These are phyloP conservation scores for Temnothorax ravouxi DNA, from an alignment of 2,888 invertebrate genomes.

Conservation along the genomic window DNA sequence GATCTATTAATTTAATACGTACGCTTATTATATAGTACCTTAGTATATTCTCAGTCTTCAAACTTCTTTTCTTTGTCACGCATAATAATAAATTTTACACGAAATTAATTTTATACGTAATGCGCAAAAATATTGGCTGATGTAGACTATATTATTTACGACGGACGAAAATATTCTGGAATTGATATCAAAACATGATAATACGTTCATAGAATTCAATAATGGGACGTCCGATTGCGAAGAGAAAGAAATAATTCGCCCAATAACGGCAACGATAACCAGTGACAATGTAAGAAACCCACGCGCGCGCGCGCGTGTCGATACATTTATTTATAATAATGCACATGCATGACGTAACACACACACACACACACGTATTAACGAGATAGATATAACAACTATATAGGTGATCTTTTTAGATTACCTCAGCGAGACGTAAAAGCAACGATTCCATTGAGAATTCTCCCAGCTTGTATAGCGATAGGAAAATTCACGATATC, in stretches of 20 bases:
- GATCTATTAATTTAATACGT: constrained; percentile 18
- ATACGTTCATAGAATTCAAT: constrained; percentile 85
- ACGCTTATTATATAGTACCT: not conserved
- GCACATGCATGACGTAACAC: not conserved
- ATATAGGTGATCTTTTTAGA: constrained; percentile 40
- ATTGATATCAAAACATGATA: constrained; percentile 87
- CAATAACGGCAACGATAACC: constrained; percentile 89
- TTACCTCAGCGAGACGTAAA: constrained; percentile 26
- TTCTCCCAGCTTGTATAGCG: constrained; percentile 6
- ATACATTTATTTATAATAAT: not conserved
- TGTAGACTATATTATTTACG: constrained; percentile 94
- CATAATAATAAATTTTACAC: not conserved
- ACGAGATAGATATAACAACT: not conserved
- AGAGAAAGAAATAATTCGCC: constrained; percentile 88
- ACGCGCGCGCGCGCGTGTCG: constrained; percentile 2
- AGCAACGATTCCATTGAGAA: constrained; percentile 26
- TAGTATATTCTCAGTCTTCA: not conserved
- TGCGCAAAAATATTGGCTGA: constrained; percentile 37
- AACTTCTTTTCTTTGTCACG: not conserved
- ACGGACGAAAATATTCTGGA: constrained; percentile 92
- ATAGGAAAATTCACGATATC: constrained; percentile 57
- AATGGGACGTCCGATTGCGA: constrained; percentile 83
- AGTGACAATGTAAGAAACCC: constrained; percentile 67
- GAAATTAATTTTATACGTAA: constrained; percentile 37
- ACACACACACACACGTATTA: not conserved